These are phyloP conservation scores for Habrosyne pyritoides DNA, from an alignment of 2,888 invertebrate species.

Conservation along the genomic window DNA sequence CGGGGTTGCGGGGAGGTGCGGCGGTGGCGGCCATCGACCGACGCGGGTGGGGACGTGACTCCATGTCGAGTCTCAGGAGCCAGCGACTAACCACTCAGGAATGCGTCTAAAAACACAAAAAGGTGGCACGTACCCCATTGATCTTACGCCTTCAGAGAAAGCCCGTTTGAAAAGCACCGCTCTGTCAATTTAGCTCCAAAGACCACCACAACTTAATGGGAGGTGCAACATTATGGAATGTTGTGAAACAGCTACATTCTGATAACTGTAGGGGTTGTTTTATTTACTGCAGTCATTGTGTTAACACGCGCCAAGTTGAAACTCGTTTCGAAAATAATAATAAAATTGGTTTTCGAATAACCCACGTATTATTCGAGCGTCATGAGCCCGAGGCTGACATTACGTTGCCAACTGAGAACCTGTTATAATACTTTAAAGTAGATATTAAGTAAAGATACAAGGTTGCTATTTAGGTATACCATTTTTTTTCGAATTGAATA, in stretches of 20 bases:
- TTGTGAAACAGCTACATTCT: constrained; percentile 29
- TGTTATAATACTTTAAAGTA: too few species aligned
- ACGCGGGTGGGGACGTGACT: constrained; percentile 14
- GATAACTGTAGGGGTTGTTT: constrained; percentile 8
- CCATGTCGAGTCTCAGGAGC: constrained; percentile 15
- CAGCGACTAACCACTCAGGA: constrained; percentile 31
- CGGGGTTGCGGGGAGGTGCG: neutral
- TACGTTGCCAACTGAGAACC: neutral
- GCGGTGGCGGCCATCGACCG: neutral
- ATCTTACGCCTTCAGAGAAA: constrained; percentile 18
- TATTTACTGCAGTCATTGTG: neutral
- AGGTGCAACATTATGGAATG: constrained; percentile 24
- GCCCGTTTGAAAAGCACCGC: constrained; percentile 16
- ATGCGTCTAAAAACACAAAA: constrained; percentile 28
- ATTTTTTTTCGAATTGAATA: too few species aligned
- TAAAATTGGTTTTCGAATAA: neutral
- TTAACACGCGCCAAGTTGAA: constrained; percentile 3
- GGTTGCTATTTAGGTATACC: too few species aligned
- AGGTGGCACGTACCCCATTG: constrained; percentile 10
- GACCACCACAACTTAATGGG: constrained; percentile 17
- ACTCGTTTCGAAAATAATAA: neutral
- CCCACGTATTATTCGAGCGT: neutral
- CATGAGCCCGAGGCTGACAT: neutral
- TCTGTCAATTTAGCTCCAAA: constrained; percentile 22
- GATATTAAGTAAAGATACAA: too few species aligned